Evolutionary conservation across 2,113 vertebrate genomes (phyloP), one percentile per base, ranked within the genome.

Genomic region (Tenrec ecaudatus): DNA sequence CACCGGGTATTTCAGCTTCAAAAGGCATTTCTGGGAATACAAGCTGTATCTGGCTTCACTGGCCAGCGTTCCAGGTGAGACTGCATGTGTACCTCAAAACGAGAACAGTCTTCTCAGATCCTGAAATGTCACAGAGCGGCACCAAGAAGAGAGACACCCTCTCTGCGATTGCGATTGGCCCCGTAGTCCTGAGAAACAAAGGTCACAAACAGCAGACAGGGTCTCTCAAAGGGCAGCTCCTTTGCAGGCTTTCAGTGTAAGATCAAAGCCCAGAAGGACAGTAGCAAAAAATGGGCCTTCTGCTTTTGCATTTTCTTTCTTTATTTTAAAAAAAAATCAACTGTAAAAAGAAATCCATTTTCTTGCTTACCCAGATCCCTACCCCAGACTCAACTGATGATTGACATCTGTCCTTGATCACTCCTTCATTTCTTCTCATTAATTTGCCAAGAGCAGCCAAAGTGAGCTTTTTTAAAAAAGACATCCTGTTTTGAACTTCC

Each of bases 1-100:
- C 83, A 86, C 86, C 31, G 75, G 33, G 64, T 78, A 93, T 83
- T 62, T 94, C 43, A 87, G 81, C 68, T 92, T 96, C 68, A 91
- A 81, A 81, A 81, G 33, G 84, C 80, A 86, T 31, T 91, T 92
- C 89, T 84, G 75, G 93, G 91, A 68, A 90, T 27, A 84, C 43
- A 84, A 89, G 68, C 6, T 47, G 58, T 71, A 78, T 33, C 82
- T 36, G 79, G 29, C 89, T 93, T 81, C 29, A 43, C 4, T 83
- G 71, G 22, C 36, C 73, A 82, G 87, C 86, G 75, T 87, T 94
- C 91, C 43, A 3, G 81, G 57, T 6, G 75, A 64, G 83, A 81
- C 12, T 6, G 36, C 64, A 25, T 31, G 27, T 38, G 86, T 93
- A 84, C 60, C 82, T 87, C 77, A 68, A 62, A 22, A 84, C 77